These are phyloP conservation scores for Ameiurus melas DNA, from an alignment of 2,113 vertebrate genomes.

Conservation along the genomic window DNA sequence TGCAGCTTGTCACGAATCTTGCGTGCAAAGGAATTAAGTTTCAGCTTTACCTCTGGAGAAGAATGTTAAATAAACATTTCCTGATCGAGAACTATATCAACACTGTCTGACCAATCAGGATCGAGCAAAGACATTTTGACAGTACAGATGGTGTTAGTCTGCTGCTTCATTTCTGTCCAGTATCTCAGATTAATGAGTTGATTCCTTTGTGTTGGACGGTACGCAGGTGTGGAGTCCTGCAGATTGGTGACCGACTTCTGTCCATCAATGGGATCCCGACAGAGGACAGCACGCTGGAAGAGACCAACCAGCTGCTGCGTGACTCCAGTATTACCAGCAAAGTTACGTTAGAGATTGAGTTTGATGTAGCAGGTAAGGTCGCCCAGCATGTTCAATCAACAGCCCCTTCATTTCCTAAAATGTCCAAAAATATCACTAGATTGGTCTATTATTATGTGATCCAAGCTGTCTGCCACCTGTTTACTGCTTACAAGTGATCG, in stretches of 20 bases:
- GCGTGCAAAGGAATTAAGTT: not conserved
- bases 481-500: constrained; percentile 27
- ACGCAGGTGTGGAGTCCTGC: constrained; percentile 88
- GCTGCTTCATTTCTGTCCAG: not conserved
- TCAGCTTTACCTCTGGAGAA: not conserved
- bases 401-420: not conserved
- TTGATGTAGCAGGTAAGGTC: constrained; percentile 91
- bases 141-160: not conserved
- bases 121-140: not conserved
- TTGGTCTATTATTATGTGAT: not conserved
- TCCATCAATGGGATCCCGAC: constrained; percentile 93
- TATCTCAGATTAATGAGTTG: not conserved
- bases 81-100: not conserved
- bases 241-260: constrained; percentile 96
- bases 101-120: not conserved
- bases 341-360: constrained; percentile 98
- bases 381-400: not conserved
- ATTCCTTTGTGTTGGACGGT: constrained; percentile 35
- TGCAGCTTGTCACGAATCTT: not conserved
- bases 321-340: constrained; percentile 92
- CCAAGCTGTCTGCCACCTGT: constrained; percentile 28
- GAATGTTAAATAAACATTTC: not conserved
- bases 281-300: constrained; percentile 95
- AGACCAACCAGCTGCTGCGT: constrained; percentile 95
- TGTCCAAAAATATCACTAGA: not conserved